Percentiles rank a stretch among this genome's conserved stretches.
These are phyloP conservation scores for Girardia tigrina DNA, from an alignment of 2,888 invertebrate species.

Conservation along the genomic window DNA sequence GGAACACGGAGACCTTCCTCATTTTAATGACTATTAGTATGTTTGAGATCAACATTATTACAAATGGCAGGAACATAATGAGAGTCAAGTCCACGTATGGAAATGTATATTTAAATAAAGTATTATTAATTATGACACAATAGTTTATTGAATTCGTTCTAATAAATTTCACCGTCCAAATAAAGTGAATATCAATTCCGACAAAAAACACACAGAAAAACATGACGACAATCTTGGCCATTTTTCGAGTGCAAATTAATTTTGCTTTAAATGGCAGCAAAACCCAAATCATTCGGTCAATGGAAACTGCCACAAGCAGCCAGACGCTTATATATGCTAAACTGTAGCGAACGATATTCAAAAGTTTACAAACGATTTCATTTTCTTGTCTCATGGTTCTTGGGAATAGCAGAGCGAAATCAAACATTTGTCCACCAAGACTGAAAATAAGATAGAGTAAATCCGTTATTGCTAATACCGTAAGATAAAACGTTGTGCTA, in stretches of 20 bases:
- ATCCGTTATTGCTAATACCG: slow-evolving; percentile 35
- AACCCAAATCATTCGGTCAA: slow-evolving; percentile 37
- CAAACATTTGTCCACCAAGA: slow-evolving; percentile 31
- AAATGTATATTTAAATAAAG: not conserved
- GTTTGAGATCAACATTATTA: slow-evolving; percentile 36
- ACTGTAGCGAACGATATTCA: slow-evolving; percentile 3
- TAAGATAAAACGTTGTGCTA: slow-evolving; percentile 35
- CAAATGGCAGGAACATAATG: slow-evolving; percentile 26
- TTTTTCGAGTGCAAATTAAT: slow-evolving; percentile 32
- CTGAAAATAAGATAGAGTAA: slow-evolving; percentile 34
- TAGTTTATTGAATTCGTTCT: not conserved
- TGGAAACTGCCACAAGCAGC: slow-evolving; percentile 31
- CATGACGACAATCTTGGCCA: not conserved
- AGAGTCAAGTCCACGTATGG: slow-evolving; percentile 33
- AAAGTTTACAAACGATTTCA: not conserved
- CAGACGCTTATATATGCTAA: slow-evolving; percentile 30
- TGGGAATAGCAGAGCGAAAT: slow-evolving; percentile 26
- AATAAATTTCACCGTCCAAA: not conserved
- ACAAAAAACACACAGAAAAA: not conserved
- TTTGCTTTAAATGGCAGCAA: slow-evolving; percentile 36
- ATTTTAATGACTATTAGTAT: slow-evolving; percentile 31
- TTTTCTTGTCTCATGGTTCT: not conserved
- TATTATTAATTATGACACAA: not conserved
- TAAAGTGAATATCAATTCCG: not conserved
- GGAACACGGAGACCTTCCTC: slow-evolving; percentile 3